These are phyloP conservation scores for Iguana delicatissima DNA, from an alignment of 2,797 vertebrate genomes.

Conservation along the genomic window DNA sequence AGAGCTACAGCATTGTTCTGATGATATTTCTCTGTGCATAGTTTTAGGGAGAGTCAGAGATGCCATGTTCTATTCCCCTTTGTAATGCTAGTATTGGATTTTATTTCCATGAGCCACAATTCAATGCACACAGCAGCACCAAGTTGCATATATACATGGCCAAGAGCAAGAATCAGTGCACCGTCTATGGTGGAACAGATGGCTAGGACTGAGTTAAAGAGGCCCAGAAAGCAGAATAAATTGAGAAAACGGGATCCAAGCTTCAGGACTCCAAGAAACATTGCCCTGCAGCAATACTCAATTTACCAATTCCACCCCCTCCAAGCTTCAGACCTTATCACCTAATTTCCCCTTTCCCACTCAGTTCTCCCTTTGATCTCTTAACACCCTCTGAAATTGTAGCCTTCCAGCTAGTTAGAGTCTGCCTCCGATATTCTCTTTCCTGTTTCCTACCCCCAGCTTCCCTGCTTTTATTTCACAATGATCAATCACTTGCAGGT, in stretches of 20 bases:
- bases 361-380: conserved; percentile 39
- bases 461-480: conserved; percentile 21
- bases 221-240: neutral
- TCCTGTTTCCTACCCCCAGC: conserved; percentile 20
- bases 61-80: neutral
- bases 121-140: neutral
- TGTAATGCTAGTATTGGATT: neutral
- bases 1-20: neutral
- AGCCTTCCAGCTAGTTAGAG: conserved; percentile 5
- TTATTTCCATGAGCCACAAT: neutral
- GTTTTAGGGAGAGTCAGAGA: neutral
- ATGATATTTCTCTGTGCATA: neutral
- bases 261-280: neutral
- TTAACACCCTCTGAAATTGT: conserved; percentile 22
- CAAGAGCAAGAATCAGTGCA: neutral
- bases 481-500: conserved; percentile 33
- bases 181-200: neutral
- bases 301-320: neutral
- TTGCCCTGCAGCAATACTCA: neutral
- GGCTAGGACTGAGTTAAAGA: neutral
- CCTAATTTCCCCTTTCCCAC: conserved; percentile 33
- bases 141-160: neutral
- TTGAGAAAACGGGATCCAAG: neutral
- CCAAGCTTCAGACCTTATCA: conserved; percentile 13
- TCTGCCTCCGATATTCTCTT: conserved; percentile 18